Evolutionary conservation across 1,140 invertebrate species (phyloP), one percentile per base, ranked within the genome.

Genomic region (Trichoplusia ni): DNA sequence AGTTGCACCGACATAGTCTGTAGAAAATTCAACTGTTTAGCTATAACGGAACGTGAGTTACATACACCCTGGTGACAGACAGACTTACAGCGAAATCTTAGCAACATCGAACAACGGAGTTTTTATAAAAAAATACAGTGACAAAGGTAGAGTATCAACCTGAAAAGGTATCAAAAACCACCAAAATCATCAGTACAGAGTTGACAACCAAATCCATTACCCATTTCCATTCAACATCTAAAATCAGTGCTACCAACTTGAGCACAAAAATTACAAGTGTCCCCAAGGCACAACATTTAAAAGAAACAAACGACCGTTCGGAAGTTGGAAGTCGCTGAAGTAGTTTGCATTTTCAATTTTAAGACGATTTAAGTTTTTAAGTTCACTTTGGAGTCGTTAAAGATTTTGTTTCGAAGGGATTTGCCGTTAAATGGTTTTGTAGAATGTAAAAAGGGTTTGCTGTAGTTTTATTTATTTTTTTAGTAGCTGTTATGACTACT

Each of bases 341-440:
- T 81, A 80, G 78, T 81, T 82, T 75, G 74, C 74, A 73, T 79
- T 82, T 82, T 81, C 80, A 82, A 82, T 82, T 79, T 82, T 81
- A 82, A 82, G 71, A 71, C 78, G 78, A 79, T 81, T 79, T 77
- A 82, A 82, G 74, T 81, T 82, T n/a, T 79, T 74, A 76, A 78
- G 77, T 74, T 75, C 66, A 69, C 67, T 77, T 80, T 69, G n/a
- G 79, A 77, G 69, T 75, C 76, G 71, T 75, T 73, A 73, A 71
- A 75, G 76, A 77, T 80, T 78, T 65, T 64, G 47, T 67, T 75
- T 40, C 66, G 64, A 71, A 67, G 42, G 51, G 69, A 69, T 80
- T 75, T 72, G 35, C 70, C 61, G 42, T 65, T 73, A 62, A 66
- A 69, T 54, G 38, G 66, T 64, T 63, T 29, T 29, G 29, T 31